Conservation (phyloP, 2,888 invertebrate species). For the Gnatocerus cornutus region DNA sequence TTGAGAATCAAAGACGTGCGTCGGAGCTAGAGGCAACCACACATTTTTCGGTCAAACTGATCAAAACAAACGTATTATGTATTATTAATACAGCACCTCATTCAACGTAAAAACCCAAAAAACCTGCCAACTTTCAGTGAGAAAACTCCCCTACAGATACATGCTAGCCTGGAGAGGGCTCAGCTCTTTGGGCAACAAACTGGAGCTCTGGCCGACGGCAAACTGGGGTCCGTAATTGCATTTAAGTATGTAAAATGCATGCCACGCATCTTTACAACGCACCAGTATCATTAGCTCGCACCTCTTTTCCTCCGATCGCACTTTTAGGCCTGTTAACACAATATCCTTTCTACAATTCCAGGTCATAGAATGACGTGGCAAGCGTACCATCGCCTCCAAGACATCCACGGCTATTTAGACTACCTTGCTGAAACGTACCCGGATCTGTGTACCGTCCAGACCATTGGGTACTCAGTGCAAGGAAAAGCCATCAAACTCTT, state of each 20-base stretch:
- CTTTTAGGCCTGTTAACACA: neutral
- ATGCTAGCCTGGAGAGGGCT: conserved; percentile 60
- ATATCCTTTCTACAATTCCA: conserved; percentile 20
- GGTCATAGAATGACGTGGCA: conserved; percentile 74
- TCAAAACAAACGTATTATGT: no score
- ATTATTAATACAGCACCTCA: no score
- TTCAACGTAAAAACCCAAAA: no score
- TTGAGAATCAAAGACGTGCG: no score
- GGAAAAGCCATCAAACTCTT: conserved; percentile 82
- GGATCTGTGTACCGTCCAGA: conserved; percentile 80
- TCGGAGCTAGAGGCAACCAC: no score
- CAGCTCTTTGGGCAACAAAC: conserved; percentile 72
- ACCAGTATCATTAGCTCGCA: conserved; percentile 3
- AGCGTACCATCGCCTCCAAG: conserved; percentile 81
- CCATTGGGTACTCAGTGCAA: conserved; percentile 84
- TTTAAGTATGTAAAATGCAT: conserved; percentile 34
- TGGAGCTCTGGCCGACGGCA: conserved; percentile 76
- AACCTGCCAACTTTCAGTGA: conserved; percentile 22
- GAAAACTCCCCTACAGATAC: conserved; percentile 51
- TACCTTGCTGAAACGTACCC: conserved; percentile 83
- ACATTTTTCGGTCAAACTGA: no score
- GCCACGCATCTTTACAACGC: conserved; percentile 11
- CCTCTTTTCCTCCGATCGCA: neutral
- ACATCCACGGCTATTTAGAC: conserved; percentile 82
- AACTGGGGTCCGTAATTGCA: conserved; percentile 76